Evolutionary conservation across 2,888 invertebrate genomes (phyloP), one percentile per base, ranked within the genome.

Genomic region (Oxytorus armatus): DNA sequence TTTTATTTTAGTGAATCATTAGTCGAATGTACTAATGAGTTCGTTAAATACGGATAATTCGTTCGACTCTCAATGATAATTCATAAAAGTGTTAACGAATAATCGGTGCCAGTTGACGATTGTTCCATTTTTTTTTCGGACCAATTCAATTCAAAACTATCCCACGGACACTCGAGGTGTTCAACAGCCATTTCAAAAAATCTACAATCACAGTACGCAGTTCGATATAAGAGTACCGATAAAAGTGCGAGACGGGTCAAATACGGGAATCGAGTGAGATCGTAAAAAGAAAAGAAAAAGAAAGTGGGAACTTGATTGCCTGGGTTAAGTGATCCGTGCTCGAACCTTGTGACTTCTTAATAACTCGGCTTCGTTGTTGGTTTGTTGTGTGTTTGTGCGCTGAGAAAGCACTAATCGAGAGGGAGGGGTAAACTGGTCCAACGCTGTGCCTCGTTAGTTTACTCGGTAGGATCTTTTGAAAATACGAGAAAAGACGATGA

Each of bases 221-320:
- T n/a, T n/a, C n/a, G n/a, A n/a, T n/a, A n/a, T n/a, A n/a, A n/a
- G n/a, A n/a, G n/a, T n/a, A n/a, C n/a, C n/a, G n/a, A n/a, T n/a
- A n/a, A n/a, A n/a, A 44, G 23, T 18, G 18, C 33, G 33, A 33
- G 51, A 23, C 16, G 10, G 42, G 11, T 29, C 11, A n/a, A n/a
- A n/a, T 25, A 36, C 51, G 68, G 61, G 53, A 69, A 76, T 69
- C 39, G 63, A 77, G 80, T 80, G 73, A 80, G 80, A 80, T 80
- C 77, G 80, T 77, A 66, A 80, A 80, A 80, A 80, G 77, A 77
- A 80, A 80, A 80, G 80, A 80, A 80, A 80, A 80, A 80, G 80
- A 80, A 80, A 80, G 80, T 47, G 77, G 74, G 57, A 69, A 77
- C 77, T 80, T 57, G 80, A 77, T 73, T 66, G 80, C 47, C 79